Percentiles rank a stretch among this genome's conserved stretches.
Conservation (phyloP, 2,113 vertebrate genomes). For the Galeopterus variegatus region DNA sequence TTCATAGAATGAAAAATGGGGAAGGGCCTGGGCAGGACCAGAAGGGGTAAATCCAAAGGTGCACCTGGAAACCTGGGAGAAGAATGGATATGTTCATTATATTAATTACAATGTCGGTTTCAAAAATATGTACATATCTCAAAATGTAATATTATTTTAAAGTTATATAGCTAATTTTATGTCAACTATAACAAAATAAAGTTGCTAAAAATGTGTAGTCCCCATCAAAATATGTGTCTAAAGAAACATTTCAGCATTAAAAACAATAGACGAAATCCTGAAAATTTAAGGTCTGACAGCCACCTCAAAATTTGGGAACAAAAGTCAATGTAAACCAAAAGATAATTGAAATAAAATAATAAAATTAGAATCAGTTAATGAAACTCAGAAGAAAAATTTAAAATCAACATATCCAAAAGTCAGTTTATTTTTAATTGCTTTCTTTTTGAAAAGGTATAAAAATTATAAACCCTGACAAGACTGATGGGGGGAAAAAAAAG, state of each 20-base stretch:
- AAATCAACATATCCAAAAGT: not conserved
- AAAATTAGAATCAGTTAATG: not conserved
- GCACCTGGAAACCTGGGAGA: not conserved
- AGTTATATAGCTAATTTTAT: not conserved
- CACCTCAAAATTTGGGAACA: not conserved
- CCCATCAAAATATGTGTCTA: not conserved
- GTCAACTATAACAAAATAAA: not conserved
- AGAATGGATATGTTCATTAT: not conserved
- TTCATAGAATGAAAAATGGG: not conserved
- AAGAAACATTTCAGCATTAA: slow-evolving; percentile 18
- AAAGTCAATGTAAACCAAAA: not conserved
- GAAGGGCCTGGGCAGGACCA: not conserved
- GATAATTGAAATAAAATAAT: not conserved
- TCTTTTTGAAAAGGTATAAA: not conserved
- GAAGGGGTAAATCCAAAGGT: not conserved
- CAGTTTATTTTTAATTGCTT: not conserved
- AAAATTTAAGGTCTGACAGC: not conserved
- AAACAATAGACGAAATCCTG: not conserved
- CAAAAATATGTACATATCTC: not conserved
- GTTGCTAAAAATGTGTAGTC: not conserved
- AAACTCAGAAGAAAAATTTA: not conserved
- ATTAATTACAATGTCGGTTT: not conserved
- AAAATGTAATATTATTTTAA: slow-evolving; percentile 46
- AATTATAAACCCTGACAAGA: not conserved
- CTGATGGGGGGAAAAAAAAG: not conserved